phyloP scores from a whole-genome alignment of 2,113 vertebrate genomes.

The Chloebia gouldiae region DNA sequence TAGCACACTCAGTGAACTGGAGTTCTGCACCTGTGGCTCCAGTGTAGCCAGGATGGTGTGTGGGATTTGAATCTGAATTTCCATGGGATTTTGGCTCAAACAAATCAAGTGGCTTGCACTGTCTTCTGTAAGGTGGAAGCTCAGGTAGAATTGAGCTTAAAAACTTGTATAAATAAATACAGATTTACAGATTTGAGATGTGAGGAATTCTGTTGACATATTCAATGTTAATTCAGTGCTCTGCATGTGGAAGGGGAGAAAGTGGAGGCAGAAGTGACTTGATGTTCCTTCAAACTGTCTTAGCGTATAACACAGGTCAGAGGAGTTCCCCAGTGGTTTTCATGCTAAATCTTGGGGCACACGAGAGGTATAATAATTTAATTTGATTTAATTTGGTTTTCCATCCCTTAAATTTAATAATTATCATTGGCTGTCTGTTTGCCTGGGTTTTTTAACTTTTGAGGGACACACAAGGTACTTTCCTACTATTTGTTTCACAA shows the following conservation, averaged over 20 bases:
- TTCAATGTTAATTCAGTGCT: background rate
- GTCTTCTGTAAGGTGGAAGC: background rate
- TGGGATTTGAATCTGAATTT: background rate
- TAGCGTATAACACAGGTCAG: background rate
- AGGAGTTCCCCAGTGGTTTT: background rate
- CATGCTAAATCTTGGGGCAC: background rate
- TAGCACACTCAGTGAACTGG: background rate
- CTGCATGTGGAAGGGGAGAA: background rate
- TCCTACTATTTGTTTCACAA: background rate
- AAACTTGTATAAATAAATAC: background rate
- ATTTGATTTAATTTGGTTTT: background rate
- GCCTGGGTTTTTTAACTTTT: background rate
- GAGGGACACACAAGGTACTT: fast-evolving
- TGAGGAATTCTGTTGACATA: background rate
- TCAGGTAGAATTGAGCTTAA: background rate
- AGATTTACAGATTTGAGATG: background rate
- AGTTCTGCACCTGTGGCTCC: background rate
- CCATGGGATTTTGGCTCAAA: background rate
- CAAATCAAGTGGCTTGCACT: background rate
- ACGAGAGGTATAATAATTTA: background rate
- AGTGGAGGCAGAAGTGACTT: background rate
- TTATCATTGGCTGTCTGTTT: background rate
- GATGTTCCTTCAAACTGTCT: background rate
- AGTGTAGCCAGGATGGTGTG: background rate
- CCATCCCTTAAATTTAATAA: background rate